Evolutionary conservation across 1,140 invertebrate genomes (phyloP).

Genomic region (Drosophila kohkoa): DNA sequence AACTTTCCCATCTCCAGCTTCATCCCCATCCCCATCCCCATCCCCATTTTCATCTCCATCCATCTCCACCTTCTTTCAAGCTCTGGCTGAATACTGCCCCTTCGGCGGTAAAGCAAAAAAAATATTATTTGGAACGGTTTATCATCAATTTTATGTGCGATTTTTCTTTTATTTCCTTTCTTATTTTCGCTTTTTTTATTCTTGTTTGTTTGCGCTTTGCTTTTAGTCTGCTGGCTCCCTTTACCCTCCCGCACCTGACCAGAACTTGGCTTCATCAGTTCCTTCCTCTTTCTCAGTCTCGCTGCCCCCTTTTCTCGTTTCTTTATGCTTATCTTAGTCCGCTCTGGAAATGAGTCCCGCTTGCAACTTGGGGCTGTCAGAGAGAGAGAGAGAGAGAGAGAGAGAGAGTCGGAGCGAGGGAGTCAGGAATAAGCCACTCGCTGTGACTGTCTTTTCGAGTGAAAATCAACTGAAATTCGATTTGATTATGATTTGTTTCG

Average conservation of each 20-base stretch:
- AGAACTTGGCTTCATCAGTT: conserved; percentile 10
- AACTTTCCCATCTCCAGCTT: neutral
- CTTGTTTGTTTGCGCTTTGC: conserved; percentile 60
- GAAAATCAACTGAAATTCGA: conserved; percentile 82
- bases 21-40: neutral
- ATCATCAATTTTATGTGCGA: conserved; percentile 82
- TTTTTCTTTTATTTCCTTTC: conserved; percentile 57
- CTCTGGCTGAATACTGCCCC: conserved; percentile 16
- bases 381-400: no score
- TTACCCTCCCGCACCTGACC: conserved; percentile 30
- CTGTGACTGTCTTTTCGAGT: conserved; percentile 74
- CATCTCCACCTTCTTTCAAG: neutral
- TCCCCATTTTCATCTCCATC: neutral
- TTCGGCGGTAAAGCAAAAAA: conserved; percentile 36
- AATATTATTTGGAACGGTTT: conserved; percentile 83
- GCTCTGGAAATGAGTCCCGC: conserved; percentile 59
- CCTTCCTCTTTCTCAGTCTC: neutral
- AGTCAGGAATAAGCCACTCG: conserved; percentile 51
- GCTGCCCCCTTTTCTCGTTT: neutral
- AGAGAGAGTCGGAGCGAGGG: neutral
- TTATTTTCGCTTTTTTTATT: conserved; percentile 16
- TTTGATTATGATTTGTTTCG: conserved; percentile 83
- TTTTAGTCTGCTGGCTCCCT: conserved; percentile 25
- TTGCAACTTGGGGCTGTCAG: conserved; percentile 23
- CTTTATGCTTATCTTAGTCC: conserved; percentile 39